Conservation (phyloP, 53 echinoderm and acorn worm genomes). For the Patiria pectinifera region DNA sequence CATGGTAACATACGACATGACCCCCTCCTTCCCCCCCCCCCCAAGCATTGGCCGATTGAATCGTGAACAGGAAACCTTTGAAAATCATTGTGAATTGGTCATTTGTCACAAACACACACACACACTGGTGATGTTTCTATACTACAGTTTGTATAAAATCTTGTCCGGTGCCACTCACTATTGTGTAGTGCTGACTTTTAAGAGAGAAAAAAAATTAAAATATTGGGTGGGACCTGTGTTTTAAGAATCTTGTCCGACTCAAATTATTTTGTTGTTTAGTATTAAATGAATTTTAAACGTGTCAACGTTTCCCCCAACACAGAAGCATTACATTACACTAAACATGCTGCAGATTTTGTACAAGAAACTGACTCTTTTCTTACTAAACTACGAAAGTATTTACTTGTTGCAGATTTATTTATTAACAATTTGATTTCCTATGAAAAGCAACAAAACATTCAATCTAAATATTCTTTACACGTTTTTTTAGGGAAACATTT, state of each 20-base stretch:
- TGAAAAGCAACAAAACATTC: no score
- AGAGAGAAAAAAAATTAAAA: constrained; percentile 12
- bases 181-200: constrained; percentile 48
- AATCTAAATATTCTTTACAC: no score
- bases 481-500: no score
- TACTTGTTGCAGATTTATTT: no score
- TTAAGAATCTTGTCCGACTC: constrained; percentile 15
- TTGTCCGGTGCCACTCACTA: constrained; percentile 52
- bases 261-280: not conserved
- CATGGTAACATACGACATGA: no score
- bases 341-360: no score
- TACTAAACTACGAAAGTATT: no score
- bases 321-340: not conserved
- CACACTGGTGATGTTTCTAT: constrained; percentile 24
- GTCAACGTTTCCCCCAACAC: not conserved
- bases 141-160: constrained; percentile 63
- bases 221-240: constrained; percentile 55
- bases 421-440: no score
- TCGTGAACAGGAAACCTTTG: not conserved
- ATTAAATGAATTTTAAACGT: not conserved
- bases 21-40: no score
- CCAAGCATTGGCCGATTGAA: not conserved
- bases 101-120: not conserved
- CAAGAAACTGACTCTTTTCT: no score
- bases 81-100: not conserved